These are phyloP conservation scores for Drosophila auraria DNA, from an alignment of 1,140 invertebrate genomes.

Conservation along the genomic window DNA sequence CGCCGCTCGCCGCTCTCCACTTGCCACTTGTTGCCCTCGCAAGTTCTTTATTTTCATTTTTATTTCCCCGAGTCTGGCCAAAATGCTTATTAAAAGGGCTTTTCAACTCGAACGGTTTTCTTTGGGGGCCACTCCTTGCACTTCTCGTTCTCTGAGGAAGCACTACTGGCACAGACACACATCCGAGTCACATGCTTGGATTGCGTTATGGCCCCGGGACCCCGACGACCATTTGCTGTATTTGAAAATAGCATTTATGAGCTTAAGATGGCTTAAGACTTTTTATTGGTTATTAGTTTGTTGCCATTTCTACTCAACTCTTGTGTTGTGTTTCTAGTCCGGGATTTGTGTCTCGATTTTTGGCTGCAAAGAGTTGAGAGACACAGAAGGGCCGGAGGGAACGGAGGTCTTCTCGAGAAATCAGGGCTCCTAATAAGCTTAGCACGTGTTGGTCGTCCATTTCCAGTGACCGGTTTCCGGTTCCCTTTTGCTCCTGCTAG, in stretches of 20 bases:
- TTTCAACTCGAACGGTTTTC: slow-evolving; percentile 78
- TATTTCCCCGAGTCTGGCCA: slow-evolving; percentile 43
- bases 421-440: slow-evolving; percentile 76
- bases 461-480: slow-evolving; percentile 24
- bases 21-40: slow-evolving; percentile 63
- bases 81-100: slow-evolving; percentile 81
- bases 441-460: slow-evolving; percentile 77
- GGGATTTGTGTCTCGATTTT: slow-evolving; percentile 36
- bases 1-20: slow-evolving; percentile 5
- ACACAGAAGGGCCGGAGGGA: not conserved
- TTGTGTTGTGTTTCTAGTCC: slow-evolving; percentile 41
- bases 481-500: slow-evolving; percentile 5
- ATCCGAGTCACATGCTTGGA: slow-evolving; percentile 15
- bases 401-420: slow-evolving; percentile 35
- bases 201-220: slow-evolving; percentile 29
- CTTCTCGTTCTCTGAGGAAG: not conserved
- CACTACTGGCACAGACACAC: slow-evolving; percentile 6
- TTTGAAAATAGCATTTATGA: slow-evolving; percentile 81
- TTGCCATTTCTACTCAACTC: slow-evolving; percentile 46
- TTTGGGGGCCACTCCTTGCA: slow-evolving; percentile 48
- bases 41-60: slow-evolving; percentile 35
- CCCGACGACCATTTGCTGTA: slow-evolving; percentile 53
- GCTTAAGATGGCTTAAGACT: slow-evolving; percentile 77
- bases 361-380: slow-evolving; percentile 25
- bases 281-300: slow-evolving; percentile 82